Percentiles rank a stretch among this genome's conserved stretches.
Conservation (phyloP, 2,888 invertebrate species). For the Asteroscopus sphinx region DNA sequence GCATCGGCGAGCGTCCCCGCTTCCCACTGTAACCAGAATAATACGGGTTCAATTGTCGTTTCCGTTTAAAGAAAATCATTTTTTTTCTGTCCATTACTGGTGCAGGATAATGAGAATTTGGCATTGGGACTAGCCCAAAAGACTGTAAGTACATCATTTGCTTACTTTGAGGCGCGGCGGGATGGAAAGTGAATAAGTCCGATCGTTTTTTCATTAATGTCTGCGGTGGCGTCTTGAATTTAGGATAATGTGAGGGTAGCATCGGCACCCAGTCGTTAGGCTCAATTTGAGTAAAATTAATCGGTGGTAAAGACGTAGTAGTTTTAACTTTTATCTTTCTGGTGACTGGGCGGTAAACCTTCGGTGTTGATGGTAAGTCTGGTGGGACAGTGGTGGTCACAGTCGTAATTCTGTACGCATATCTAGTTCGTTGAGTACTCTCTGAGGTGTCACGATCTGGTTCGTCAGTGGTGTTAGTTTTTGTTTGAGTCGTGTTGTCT, state of each 20-base stretch:
- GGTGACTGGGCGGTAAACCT: conserved; percentile 78
- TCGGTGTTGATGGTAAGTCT: conserved; percentile 63
- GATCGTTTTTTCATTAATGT: conserved; percentile 73
- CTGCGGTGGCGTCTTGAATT: conserved; percentile 61
- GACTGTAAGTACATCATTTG: conserved; percentile 77
- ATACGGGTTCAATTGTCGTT: conserved; percentile 72
- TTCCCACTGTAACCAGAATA: conserved; percentile 77
- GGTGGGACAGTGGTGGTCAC: conserved; percentile 62
- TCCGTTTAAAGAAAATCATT: conserved; percentile 73
- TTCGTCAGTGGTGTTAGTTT: conserved; percentile 64
- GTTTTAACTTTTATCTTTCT: conserved; percentile 74
- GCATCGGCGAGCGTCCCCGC: conserved; percentile 64
- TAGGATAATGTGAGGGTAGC: conserved; percentile 78
- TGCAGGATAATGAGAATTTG: conserved; percentile 59
- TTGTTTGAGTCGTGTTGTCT: conserved; percentile 63
- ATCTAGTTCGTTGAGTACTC: conserved; percentile 68
- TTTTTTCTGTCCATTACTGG: conserved; percentile 71
- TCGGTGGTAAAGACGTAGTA: conserved; percentile 65
- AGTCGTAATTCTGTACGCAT: conserved; percentile 64
- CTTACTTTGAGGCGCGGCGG: conserved; percentile 62
- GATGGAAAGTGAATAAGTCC: conserved; percentile 56
- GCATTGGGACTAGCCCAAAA: conserved; percentile 77
- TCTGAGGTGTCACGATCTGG: conserved; percentile 70
- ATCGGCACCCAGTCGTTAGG: conserved; percentile 86
- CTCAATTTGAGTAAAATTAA: conserved; percentile 69